Base-by-base conservation (phyloP, 1,140 invertebrate species). In the Steinernema feltiae region DNA sequence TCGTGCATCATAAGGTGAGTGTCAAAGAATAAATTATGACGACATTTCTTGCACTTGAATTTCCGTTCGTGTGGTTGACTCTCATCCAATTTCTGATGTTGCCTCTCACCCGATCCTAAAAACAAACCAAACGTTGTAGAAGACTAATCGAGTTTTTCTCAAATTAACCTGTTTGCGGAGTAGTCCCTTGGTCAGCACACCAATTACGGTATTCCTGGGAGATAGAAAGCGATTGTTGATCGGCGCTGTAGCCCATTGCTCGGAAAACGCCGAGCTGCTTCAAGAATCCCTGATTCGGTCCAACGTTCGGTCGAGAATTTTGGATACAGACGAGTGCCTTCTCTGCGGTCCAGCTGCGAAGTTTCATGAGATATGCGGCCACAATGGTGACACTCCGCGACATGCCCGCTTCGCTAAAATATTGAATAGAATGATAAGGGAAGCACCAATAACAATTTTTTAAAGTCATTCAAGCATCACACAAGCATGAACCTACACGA, bases 301-400 rank as follows among this genome's bases (percentile, higher is more conserved):
- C 71, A 24, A 71, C 77, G 69, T 71, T 85, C 27, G 82, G 80
- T 24, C 82, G 79, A 17, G 32, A 48, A 30, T 74, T 30, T 30
- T 82, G 78, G 30, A 84, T 82, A 70, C 76, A 84, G 12, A 77
- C 17, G 12, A 84, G 17, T 1, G 84, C 80, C 48, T 85, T 79
- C 2, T 76, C 17, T 0, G 69, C 70, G 17, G 21, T 73, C 82
- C 82, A 84, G 30, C 77, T 41, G 53, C 74, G 78, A 18, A 48
- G 46, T 30, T 78, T 31, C 82, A 84, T 84, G 3, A 85, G 53
- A 76, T 86, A 84, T 0, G 81, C 82, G 32, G 76, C 72, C 3
- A 84, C 84, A 15, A 84, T 63, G 1, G 84, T 69, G 2, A 83
- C 73, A 24, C 77, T 75, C 53, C 82, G 53, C 17, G 83, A 85